Percentiles rank a stretch among this genome's conserved stretches.
Conservation (phyloP, 1,140 invertebrate species). For the Drosophila pandora region DNA sequence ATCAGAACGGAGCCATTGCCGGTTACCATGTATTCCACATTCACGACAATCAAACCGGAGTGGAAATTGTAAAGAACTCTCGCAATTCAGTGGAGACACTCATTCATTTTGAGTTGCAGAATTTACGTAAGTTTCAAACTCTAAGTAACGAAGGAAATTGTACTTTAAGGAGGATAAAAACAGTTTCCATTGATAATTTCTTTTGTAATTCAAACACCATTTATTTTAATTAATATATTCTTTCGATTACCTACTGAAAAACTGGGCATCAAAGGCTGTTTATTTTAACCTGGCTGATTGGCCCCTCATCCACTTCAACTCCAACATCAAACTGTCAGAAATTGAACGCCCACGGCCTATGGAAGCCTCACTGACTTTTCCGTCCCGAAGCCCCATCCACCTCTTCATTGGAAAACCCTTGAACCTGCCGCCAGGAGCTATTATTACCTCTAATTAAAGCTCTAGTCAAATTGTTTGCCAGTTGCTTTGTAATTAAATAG, state of each 20-base stretch:
- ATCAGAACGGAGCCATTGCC: constrained; percentile 88
- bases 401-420: constrained; percentile 7
- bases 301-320: constrained; percentile 25
- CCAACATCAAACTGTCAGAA: constrained; percentile 31
- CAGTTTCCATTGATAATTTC: neutral
- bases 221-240: constrained; percentile 13
- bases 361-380: neutral
- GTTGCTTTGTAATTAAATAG: constrained; percentile 79
- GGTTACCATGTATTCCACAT: constrained; percentile 90
- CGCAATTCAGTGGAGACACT: constrained; percentile 82
- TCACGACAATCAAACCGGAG: constrained; percentile 88
- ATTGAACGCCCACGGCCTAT: constrained; percentile 15
- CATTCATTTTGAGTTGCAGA: constrained; percentile 85
- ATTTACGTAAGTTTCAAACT: constrained; percentile 86
- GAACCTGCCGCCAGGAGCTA: constrained; percentile 19
- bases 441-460: constrained; percentile 69
- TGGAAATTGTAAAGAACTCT: constrained; percentile 85
- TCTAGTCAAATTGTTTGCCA: constrained; percentile 72
- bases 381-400: neutral
- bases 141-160: neutral
- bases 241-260: neutral
- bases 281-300: constrained; percentile 8
- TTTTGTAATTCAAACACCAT: neutral
- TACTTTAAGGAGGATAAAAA: too few relatives aligned
- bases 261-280: constrained; percentile 26